Evolutionary conservation across 2,888 invertebrate species (phyloP), one percentile per base, ranked within the genome.

Genomic region (Anorthoa munda): DNA sequence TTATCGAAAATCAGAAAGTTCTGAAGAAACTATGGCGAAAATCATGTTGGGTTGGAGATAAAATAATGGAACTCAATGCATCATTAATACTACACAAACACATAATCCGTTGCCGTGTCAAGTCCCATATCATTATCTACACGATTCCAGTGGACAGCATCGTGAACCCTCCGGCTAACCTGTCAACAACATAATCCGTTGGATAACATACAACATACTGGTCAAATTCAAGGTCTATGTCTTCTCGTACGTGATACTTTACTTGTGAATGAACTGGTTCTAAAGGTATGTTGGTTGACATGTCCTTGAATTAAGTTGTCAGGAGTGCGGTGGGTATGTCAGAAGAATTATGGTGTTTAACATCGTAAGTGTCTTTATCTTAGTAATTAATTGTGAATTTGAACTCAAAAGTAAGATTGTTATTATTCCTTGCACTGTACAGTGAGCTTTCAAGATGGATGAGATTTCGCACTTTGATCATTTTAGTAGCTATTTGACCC

Each of bases 121-220:
- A 63, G 51, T 63, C 48, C 56, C 56, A 51, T 39, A 53, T 59
- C 48, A 59, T 71, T n/a, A 60, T 23, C 12, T 55, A 63, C 26
- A 64, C 50, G 67, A 79, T 73, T 74, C 26, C 74, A 50, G 23
- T 64, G 67, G 63, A 74, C 77, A 67, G 66, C 66, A 21, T 72
- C 79, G 77, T 78, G 80, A 31, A 45, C 69, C 78, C 80, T 21
- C 51, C 39, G 69, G 80, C 80, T 63, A 18, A 61, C 56, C 61
- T 80, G 80, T 79, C 78, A 79, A 45, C 69, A 18, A 39, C 39
- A 63, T 80, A 80, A 78, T 80, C 75, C 64, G 26, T 18, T 64
- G 63, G 46, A 74, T 76, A 70, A 70, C 70, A 70, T 26, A 77
- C 78, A 21, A 17, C 5, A 18, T 51, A 63, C 64, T 56, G 63